Evolutionary conservation across 2,888 invertebrate genomes (phyloP), one percentile per base, ranked within the genome.

Genomic region (Entomobrya proxima): DNA sequence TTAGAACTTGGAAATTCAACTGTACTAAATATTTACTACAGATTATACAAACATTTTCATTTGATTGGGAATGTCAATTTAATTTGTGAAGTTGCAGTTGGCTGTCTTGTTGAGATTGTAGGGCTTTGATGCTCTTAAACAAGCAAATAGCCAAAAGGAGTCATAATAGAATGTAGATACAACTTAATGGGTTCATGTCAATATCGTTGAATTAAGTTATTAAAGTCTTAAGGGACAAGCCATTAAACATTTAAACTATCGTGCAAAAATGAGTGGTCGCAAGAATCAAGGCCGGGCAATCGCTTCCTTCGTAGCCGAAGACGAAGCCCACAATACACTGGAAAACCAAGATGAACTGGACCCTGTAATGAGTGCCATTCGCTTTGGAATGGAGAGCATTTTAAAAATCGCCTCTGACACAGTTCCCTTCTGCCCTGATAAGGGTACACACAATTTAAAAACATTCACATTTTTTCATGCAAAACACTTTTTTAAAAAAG

Each of bases 371-470:
- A 24, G 21, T 0, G 52, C 55, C 3, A 81, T 86, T 18, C 74
- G 85, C 30, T 86, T 67, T 37, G 80, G 80, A 21, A 75, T 86
- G 80, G 75, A 80, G 0, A 81, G 55, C 21, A 52, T 86, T 13
- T 52, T 67, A 44, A 80, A 81, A 69, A 75, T 86, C 15, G 32
- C 32, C 1, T 18, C 80, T n/a, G 85, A 86, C 3, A 86, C 85
- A 0, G 11, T 86, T 30, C 85, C 85, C 4, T n/a, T 75, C 13
- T 86, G 67, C 44, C 40, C 80, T 0, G 76, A 75, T 37, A 30
- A 75, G 30, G 76, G 83, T 83, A 74, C 50, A 9, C n/a, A n/a
- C n/a, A n/a, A n/a, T n/a, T n/a, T 47, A 24, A 35, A 15, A 52
- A 52, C 35, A 32, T n/a, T 2, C 21, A 21, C 15, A 7, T 21